Evolutionary conservation across 2,113 vertebrate genomes (phyloP).

Genomic region (Saccopteryx bilineata): DNA sequence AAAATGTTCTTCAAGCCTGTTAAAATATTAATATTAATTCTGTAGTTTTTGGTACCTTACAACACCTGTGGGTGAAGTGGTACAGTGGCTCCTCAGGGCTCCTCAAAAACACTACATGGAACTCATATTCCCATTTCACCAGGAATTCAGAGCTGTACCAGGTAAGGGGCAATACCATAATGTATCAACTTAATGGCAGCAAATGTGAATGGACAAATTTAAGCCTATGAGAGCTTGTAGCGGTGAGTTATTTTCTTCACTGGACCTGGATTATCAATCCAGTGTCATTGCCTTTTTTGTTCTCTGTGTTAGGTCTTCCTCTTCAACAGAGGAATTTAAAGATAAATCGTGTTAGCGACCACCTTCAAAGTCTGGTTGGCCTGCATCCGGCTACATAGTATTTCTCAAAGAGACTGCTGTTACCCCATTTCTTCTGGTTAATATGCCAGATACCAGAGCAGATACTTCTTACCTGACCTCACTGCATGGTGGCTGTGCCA

Average conservation of each 20-base stretch:
- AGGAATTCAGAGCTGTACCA: neutral
- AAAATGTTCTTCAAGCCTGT: too few relatives aligned
- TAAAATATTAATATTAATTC: too few relatives aligned
- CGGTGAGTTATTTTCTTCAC: neutral
- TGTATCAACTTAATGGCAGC: neutral
- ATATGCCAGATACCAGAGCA: neutral
- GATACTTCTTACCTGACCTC: neutral
- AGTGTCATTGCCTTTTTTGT: neutral
- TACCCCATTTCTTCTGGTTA: neutral
- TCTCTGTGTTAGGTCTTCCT: neutral
- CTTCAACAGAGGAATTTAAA: neutral
- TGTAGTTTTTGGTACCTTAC: too few relatives aligned
- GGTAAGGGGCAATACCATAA: neutral
- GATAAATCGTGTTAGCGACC: fast-evolving
- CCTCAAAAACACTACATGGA: neutral
- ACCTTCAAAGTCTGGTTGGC: neutral
- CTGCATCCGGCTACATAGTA: neutral
- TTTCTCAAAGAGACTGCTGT: neutral
- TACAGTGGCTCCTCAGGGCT: too few relatives aligned
- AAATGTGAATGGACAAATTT: neutral
- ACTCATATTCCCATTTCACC: neutral
- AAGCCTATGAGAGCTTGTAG: neutral
- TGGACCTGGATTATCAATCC: neutral
- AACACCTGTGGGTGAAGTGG: too few relatives aligned
- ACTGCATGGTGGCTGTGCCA: fast-evolving